Evolutionary conservation across 2,888 invertebrate species (phyloP).

Genomic region (Eremobia ochroleuca): DNA sequence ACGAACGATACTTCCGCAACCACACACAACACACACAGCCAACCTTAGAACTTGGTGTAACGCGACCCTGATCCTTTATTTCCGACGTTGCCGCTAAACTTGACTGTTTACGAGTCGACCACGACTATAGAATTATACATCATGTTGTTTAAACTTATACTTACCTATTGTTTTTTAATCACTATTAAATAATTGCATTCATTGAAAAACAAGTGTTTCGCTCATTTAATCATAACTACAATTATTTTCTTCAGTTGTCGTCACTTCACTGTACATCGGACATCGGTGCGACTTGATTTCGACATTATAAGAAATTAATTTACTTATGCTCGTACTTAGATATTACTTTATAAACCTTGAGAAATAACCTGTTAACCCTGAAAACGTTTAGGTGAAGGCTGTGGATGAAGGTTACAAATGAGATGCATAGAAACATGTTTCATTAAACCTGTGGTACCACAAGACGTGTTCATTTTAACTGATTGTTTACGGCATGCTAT

Average conservation of each 20-base stretch:
- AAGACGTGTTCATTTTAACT: neutral
- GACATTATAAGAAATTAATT: conserved; percentile 18
- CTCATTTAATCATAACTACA: neutral
- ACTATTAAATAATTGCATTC: neutral
- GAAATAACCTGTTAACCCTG: conserved; percentile 32
- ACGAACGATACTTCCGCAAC: too few relatives aligned
- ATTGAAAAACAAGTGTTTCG: neutral
- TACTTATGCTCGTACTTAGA: neutral
- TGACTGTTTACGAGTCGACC: neutral
- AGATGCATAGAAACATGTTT: conserved; percentile 18
- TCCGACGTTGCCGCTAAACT: neutral
- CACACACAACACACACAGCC: too few relatives aligned
- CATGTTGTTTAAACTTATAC: conserved; percentile 2
- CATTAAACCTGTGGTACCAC: conserved; percentile 3
- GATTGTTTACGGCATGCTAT: neutral
- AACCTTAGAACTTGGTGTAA: neutral
- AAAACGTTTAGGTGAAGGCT: conserved; percentile 22
- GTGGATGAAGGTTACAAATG: conserved; percentile 21
- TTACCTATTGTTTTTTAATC: neutral
- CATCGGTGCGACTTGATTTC: neutral
- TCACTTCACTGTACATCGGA: neutral
- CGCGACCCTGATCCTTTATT: neutral
- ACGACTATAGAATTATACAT: neutral
- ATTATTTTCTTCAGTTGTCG: neutral
- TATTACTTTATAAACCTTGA: conserved; percentile 4